Base-by-base conservation (phyloP, 2,888 invertebrate genomes). In the Leucophenga maculata region DNA sequence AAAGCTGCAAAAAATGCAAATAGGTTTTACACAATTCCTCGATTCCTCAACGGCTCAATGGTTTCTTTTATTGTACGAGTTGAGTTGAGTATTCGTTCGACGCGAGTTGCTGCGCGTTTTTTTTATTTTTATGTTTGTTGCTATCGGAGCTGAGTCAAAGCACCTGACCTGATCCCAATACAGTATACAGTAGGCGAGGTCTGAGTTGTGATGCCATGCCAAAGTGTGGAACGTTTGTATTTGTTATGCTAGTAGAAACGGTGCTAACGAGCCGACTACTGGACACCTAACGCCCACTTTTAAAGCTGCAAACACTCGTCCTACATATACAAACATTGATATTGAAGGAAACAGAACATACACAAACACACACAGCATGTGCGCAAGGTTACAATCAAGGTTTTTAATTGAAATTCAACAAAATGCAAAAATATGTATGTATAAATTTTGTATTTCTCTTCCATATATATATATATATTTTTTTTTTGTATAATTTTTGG, bases 341-440 rank as follows among this genome's bases (percentile, higher is more conserved):
- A 3, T 22, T 59, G 44, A 52, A 66, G 52, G n/a, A 46, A 26
- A 26, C 14, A 39, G 55, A 60, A 44, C 79, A 73, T 78, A 26
- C 79, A 73, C 78, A 79, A 60, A 44, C 79, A 73, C 79, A 26
- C 79, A 73, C 78, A 79, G 74, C 75, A 73, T 75, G 75, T 75
- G 72, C 67, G 74, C 74, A 76, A 74, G 74, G 74, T 69, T 75
- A 73, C 82, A 79, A 78, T 82, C 84, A 83, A 80, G 80, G 80
- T 71, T 78, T 81, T 80, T 80, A 79, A 80, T 80, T 83, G 80
- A 83, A 82, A 80, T 75, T 82, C 77, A 83, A 72, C 75, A 80
- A 78, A 83, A 83, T 75, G 75, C 72, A 68, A 76, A 72, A 72
- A 72, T 69, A 73, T 69, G 71, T 60, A 20, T 60, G 22, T 55